Conservation (phyloP, 2,888 invertebrate genomes). For the Acanthacorydalis orientalis region DNA sequence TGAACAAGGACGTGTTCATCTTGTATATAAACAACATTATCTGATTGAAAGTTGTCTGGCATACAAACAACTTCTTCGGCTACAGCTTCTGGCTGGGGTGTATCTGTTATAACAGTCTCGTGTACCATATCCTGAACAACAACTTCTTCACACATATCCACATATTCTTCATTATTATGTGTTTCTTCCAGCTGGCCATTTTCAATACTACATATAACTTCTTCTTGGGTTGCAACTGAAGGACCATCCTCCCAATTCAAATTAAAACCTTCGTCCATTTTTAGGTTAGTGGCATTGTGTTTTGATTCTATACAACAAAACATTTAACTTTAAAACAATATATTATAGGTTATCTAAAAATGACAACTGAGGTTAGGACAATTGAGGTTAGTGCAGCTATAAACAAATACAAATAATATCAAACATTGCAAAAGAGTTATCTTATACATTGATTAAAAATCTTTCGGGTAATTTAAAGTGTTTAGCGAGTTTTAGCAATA, state of each 20-base stretch:
- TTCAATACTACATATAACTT: conserved; percentile 35
- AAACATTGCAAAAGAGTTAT: background rate
- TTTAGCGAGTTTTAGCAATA: no score
- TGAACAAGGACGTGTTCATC: conserved; percentile 24
- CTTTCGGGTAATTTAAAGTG: no score
- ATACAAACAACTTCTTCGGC: conserved; percentile 17
- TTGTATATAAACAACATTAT: conserved; percentile 23
- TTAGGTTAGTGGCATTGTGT: conserved; percentile 5
- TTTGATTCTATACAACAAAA: conserved; percentile 3
- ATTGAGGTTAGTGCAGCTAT: conserved; percentile 25
- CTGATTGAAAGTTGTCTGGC: conserved; percentile 18
- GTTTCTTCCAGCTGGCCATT: conserved; percentile 21
- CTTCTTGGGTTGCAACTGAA: conserved; percentile 27
- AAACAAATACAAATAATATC: background rate
- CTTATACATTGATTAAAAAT: no score
- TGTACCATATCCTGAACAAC: conserved; percentile 22
- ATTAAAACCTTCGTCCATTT: conserved; percentile 23
- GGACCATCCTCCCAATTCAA: conserved; percentile 24
- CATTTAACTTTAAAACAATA: conserved; percentile 6
- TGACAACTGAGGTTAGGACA: conserved; percentile 30
- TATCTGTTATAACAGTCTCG: conserved; percentile 13
- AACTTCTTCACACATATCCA: conserved; percentile 29
- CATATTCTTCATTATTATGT: conserved; percentile 22
- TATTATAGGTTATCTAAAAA: conserved; percentile 18
- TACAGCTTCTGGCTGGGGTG: conserved; percentile 12